Base-by-base conservation (phyloP, 2,888 invertebrate species). In the Branchipolynoe longqiensis region DNA sequence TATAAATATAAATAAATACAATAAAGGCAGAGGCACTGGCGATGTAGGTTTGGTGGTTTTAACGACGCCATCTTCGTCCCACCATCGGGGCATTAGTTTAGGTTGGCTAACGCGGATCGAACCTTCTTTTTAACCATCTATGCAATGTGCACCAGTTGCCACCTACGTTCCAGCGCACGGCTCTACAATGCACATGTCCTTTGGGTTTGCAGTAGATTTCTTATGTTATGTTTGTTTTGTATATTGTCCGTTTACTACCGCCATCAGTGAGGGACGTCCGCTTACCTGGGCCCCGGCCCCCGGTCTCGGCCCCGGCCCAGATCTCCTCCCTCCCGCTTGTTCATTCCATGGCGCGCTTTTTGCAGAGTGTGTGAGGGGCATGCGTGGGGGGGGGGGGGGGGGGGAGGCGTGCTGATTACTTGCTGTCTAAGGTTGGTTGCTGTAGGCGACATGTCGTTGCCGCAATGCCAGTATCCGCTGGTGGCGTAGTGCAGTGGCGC, bases 131-230 rank as follows among this genome's bases (percentile, higher is more conserved):
- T 78, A 48, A 78, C 78, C 78, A 78, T 78, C 78, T 78, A 78
- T 78, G 78, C 78, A 78, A 78, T 78, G 78, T 78, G 78, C 54
- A 28, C 28, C 48, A 78, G 78, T 78, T 78, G 78, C 48, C 54
- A 28, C n/a, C n/a, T n/a, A n/a, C 41, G 40, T 78, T 41, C 48
- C 78, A 69, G 69, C 69, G 38, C 36, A 38, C 38, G 69, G 69
- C 69, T 38, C 69, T 18, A 38, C 69, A 69, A 69, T 36, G 69
- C 69, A 69, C 36, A 69, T n/a, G 69, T 69, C n/a, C n/a, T 69
- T 69, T 62, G 25, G 69, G 36, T 69, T 69, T 38, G 33, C 38
- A 69, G 69, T 38, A 36, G 36, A n/a, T n/a, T 69, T 69, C 14
- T 36, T 48, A 12, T 48, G 8, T 18, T 48, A 8, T 18, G 8